Percentiles rank a stretch among this genome's conserved stretches.
phyloP scores from a whole-genome alignment of 2,888 invertebrate species.

The Lacanobia oleracea region DNA sequence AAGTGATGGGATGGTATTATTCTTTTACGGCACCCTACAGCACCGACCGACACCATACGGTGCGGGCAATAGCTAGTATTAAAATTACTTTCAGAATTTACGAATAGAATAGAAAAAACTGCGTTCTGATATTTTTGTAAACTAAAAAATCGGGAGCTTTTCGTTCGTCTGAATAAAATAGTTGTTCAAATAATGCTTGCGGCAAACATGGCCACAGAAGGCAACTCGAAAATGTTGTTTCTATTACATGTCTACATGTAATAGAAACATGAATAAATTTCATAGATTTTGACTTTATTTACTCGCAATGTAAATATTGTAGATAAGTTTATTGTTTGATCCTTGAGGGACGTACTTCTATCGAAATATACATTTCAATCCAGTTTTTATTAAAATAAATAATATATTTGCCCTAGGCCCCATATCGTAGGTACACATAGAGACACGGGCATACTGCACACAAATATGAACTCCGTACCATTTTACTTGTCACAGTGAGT shows the following conservation, averaged over 20 bases:
- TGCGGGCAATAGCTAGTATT: not conserved
- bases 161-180: slow-evolving; percentile 21
- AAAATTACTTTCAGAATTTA: slow-evolving; percentile 11
- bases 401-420: not conserved
- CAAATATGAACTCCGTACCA: slow-evolving; percentile 9
- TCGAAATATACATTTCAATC: not conserved
- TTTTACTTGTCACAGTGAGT: slow-evolving; percentile 48
- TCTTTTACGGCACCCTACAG: no score
- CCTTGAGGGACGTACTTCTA: no score
- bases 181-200: slow-evolving; percentile 20
- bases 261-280: no score
- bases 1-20: no score
- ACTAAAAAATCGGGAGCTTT: slow-evolving; percentile 9
- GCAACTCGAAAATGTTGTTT: slow-evolving; percentile 7
- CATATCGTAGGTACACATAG: not conserved
- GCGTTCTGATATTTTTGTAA: slow-evolving; percentile 17
- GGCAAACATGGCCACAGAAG: slow-evolving; percentile 16
- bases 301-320: not conserved
- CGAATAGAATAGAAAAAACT: slow-evolving; percentile 28
- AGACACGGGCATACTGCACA: not conserved
- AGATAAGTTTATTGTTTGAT: not conserved
- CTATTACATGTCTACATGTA: slow-evolving; percentile 1
- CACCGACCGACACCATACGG: no score
- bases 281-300: not conserved
- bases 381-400: slow-evolving; percentile 3